Evolutionary conservation across 2,113 vertebrate species (phyloP), one percentile per base, ranked within the genome.

Genomic region (Brachionichthys hirsutus): DNA sequence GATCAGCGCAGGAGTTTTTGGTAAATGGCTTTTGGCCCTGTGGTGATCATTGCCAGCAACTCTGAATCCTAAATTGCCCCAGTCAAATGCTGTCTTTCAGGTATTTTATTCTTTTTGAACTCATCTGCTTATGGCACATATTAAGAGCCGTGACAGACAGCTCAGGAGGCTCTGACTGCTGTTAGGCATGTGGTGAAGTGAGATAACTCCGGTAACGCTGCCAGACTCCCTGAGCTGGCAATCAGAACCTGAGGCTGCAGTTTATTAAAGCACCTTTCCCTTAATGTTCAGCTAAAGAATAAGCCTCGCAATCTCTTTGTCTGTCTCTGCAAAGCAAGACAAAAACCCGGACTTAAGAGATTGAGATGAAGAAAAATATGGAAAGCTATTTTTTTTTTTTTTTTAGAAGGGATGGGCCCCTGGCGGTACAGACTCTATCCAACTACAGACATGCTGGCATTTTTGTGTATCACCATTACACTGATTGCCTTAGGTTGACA

Each of bases 191-290:
- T 77, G 81, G 76, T 45, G 43, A 46, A 18, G 50, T 47, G 75
- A 78, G 79, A 87, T 87, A 81, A 76, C 73, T 68, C 58, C 44
- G 70, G 61, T 80, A 84, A 84, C 63, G 59, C 61, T 54, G 73
- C 57, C 62, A 38, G 56, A 78, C 59, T 78, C 67, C 58, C 43
- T 40, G 50, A 61, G 50, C 67, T 79, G 75, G 61, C 84, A 88
- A 75, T 84, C 77, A 87, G 71, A 82, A 73, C 16, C 70, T 58
- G 72, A 73, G 61, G 36, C 72, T 70, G 38, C 41, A 35, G 69
- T 47, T 54, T 65, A 55, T 68, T 55, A 54, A 78, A 74, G 40
- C 54, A 52, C 53, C 30, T 55, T 58, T 70, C 47, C 44, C 50
- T 81, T 44, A 11, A 53, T 60, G 57, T 67, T 77, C 38, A 30